Evolutionary conservation across 2,888 invertebrate genomes (phyloP), one percentile per base, ranked within the genome.

Genomic region (Cancer borealis): DNA sequence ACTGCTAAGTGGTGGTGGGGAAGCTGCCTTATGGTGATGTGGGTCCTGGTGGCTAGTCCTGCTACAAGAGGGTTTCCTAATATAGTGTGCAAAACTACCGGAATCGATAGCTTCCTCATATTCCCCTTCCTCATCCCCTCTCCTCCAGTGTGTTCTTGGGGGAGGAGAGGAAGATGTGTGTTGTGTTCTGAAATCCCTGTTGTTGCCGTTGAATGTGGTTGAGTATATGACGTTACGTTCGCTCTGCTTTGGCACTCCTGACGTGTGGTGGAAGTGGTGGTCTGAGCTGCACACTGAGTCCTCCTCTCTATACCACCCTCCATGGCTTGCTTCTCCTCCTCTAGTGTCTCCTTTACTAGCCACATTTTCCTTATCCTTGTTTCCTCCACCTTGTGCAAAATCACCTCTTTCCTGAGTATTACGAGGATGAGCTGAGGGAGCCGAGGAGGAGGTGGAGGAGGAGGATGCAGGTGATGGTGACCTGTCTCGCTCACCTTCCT

Each of bases 341-440:
- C 88, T 88, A 26, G 21, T 88, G 30, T 91, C 88, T 14, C 73
- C 39, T 14, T 17, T 46, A 3, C 73, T 89, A 17, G 47, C 89
- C 0, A 46, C 73, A 79, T 93, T 93, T 89, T 93, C 93, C 89
- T 93, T 93, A 26, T 93, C 93, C 89, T 93, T 93, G 46, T 92
- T 92, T 39, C 49, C 92, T 21, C 45, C 30, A 10, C 26, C 46
- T 73, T 39, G 47, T 73, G 46, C 47, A n/a, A 45, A 49, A 17
- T n/a, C 47, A 46, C n/a, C 47, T 39, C 46, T 73, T 17, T 91
- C 88, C 49, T 49, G 88, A 88, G 88, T 88, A 88, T n/a, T 88
- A 14, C 17, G 88, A n/a, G 88, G 47, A 26, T 47, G 47, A 21
- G 39, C 10, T 47, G 88, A 88, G 46, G 88, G 26, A 10, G 60